Evolutionary conservation across 2,888 invertebrate genomes (phyloP), one percentile per base, ranked within the genome.

Genomic region (Andrena bucephala): DNA sequence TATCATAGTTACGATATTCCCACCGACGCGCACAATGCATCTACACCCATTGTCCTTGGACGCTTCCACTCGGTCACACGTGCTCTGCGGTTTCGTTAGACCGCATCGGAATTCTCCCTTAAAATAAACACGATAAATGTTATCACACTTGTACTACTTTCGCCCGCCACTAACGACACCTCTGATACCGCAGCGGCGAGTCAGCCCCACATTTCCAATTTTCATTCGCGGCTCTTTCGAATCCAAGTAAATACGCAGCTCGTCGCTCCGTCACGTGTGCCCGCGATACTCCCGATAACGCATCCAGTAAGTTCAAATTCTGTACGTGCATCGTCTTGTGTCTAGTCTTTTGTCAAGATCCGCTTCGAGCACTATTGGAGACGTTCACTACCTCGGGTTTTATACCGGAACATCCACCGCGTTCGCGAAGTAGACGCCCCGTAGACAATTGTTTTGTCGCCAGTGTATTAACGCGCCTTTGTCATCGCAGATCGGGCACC

Each of bases 61-160:
- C 65, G 42, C 62, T 83, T 76, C 66, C 77, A 24, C 70, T 67
- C 31, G 8, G 16, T 29, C 59, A 63, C 54, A 33, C 75, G 84
- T 83, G 66, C 48, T 29, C 79, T 87, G 85, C 16, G 87, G 87
- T 83, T 81, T 83, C 54, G 7, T 77, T 59, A 24, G 60, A 59
- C 75, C 63, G 68, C 42, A 31, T 48, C 33, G 24, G n/a, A 63
- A n/a, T 7, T 59, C 29, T n/a, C 10, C 42, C 75, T 77, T 52
- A 48, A 62, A 77, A 82, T 74, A 67, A 63, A 57, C 75, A 59
- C 66, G 81, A 80, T 86, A 84, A 81, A 42, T 13, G 63, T 77
- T 72, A 73, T 84, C 77, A 65, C 79, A 62, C 59, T 63, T 82
- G 50, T 67, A 59, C 10, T 24, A 16, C 33, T 57, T 54, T 42